Base-by-base conservation (phyloP, 2,888 invertebrate genomes). In the Abrostola tripartita region DNA sequence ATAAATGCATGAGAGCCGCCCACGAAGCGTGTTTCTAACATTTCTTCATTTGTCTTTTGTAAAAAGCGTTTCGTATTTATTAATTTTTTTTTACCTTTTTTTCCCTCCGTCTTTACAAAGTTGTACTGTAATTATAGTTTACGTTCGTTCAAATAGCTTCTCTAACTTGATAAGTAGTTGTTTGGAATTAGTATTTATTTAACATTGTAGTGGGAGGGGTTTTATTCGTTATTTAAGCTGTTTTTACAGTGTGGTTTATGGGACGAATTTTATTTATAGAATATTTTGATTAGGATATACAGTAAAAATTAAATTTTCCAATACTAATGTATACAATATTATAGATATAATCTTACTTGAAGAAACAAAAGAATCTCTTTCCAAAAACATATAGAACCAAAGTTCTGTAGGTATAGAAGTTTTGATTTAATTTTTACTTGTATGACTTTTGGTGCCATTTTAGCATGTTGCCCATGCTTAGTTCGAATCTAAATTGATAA, bases 1-100 rank as follows among this genome's bases (percentile, higher is more conserved):
- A 94, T 88, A 85, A 93, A 94, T 94, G 93, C 88, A 94, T 90
- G 91, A 87, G 90, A 37, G 70, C 85, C 93, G 93, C 94, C 94
- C 88, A 81, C 77, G 75, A 71, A 85, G 85, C 87, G 88, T 89
- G 88, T 84, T 85, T 83, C 79, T 72, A 84, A 88, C 88, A 86
- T 91, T 92, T 90, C 89, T 92, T 91, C 91, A 89, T 93, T 93
- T 92, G 91, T 90, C 89, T 92, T 90, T 88, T 67, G 54, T 78
- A 82, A 78, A 65, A 68, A 84, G 76, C 81, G 83, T 85, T 87
- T 83, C 83, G 76, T 82, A 75, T 77, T 70, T 74, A 68, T 83
- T 82, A 79, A 62, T 79, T 82, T 81, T 81, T 82, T 66, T 58
- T 52, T 73, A 71, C 82, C 79, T 84, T 79, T 76, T 84, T 85